Evolutionary conservation across 2,797 vertebrate genomes (phyloP), one percentile per base, ranked within the genome.

Genomic region (Pelochelys cantorii): DNA sequence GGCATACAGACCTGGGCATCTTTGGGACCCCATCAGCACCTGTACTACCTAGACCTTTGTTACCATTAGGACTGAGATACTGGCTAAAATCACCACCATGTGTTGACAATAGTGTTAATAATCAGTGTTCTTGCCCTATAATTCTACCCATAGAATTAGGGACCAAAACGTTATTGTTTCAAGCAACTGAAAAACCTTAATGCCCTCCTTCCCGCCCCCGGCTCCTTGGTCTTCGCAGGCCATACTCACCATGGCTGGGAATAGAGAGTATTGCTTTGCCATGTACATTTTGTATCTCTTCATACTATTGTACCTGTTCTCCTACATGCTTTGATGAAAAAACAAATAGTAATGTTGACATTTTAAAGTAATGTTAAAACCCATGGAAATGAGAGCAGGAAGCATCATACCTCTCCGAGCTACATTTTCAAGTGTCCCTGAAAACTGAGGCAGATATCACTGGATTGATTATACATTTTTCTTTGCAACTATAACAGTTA

Each of bases 401-500:
- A 37, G n/a, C 42, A 48, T 71, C 68, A 71, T 2, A 5, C 68
- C 68, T 71, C 68, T 11, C 18, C 22, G 18, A 71, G 20, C n/a
- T 71, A 37, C n/a, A 37, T n/a, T 37, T 71, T 71, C 34, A 71
- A 71, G 37, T 23, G 23, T 52, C 25, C 7, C 42, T 29, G 13
- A 12, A 77, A 77, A 77, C 27, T 1, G 8, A 48, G 42, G 42
- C 37, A 48, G 74, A 48, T 52, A 52, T 77, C 4, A 14, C 37
- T 29, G 42, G 48, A 48, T 48, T 52, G 14, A 42, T 77, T 48
- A 12, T 54, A 77, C 25, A 77, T 42, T 15, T 77, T 77, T 48
- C 22, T 80, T 90, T 90, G 42, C 56, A 88, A 53, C n/a, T 80
- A 83, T 90, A 83, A 85, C 34, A 31, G 88, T 85, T 48, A 34